Evolutionary conservation across 2,113 vertebrate species (phyloP), one percentile per base, ranked within the genome.

Genomic region (Entelurus aequoreus): DNA sequence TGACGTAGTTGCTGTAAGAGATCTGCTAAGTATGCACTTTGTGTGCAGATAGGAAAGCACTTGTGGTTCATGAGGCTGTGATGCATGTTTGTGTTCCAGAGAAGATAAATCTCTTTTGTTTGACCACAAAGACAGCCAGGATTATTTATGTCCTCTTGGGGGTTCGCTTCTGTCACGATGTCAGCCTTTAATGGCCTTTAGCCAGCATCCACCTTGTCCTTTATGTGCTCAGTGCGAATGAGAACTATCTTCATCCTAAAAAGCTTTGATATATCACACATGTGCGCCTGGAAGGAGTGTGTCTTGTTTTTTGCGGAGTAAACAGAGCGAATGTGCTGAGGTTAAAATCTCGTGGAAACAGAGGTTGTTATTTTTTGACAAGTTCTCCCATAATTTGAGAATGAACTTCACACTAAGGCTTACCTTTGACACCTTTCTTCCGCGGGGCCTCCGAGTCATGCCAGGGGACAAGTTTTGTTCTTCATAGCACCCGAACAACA

Each of bases 401-500:
- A 50, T 66, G 61, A 74, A 78, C 80, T 80, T 74, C 60, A 16
- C 59, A 69, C 60, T 66, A 66, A 64, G 61, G 60, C 68, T 68
- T 59, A 76, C 57, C 35, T 21, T 58, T 66, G 69, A 66, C 44
- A 59, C 10, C 40, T 40, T 62, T 76, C 63, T 58, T 68, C 57
- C 65, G 66, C 66, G 48, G 48, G 62, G 66, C 50, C 63, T 68
- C 37, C 60, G 72, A 71, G 65, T 66, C 47, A 46, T 60, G 49
- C 76, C 67, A 68, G 66, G 65, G 68, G 76, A 74, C 67, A 63
- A 58, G 77, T 69, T 67, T 68, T 65, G 68, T 84, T 76, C 78
- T 74, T 86, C 72, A 76, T 65, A 48, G 63, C 28, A 68, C 77
- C 70, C 74, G 52, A 75, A 72, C 64, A 58, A 21, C 60, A 76